A percentile compares a stretch with the other conserved stretches of the same genome.
Evolutionary conservation across 2,797 vertebrate genomes (phyloP).

Genomic region (Micromesistius poutassou): DNA sequence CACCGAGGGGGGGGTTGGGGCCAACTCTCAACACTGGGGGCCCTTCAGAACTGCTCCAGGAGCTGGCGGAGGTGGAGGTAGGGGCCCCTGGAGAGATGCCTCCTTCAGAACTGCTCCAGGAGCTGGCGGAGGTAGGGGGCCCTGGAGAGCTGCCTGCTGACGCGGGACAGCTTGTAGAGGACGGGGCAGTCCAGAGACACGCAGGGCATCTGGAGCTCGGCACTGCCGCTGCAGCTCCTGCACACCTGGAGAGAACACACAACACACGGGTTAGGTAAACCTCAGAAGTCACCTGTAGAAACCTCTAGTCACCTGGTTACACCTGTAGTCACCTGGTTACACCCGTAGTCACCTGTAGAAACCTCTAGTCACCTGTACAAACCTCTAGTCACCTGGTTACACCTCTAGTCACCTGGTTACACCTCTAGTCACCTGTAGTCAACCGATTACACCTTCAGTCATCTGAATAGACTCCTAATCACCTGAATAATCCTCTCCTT

Average conservation of each 20-base stretch:
- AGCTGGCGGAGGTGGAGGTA: conserved; percentile 95
- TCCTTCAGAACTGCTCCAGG: conserved; percentile 93
- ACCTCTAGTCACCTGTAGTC: no score
- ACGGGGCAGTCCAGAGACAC: conserved; percentile 91
- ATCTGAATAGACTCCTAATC: no score
- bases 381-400: no score
- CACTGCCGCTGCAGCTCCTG: conserved; percentile 85
- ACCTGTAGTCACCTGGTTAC: not conserved
- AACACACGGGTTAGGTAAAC: not conserved
- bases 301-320: no score
- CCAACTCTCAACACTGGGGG: no score
- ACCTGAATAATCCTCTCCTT: not conserved
- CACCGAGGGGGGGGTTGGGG: not conserved
- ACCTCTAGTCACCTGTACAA: not conserved
- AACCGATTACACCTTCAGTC: no score
- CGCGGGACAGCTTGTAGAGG: conserved; percentile 88
- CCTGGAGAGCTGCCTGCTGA: conserved; percentile 86
- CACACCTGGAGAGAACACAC: conserved; percentile 79
- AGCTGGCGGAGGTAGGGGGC: conserved; percentile 93
- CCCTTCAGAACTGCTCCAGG: conserved; percentile 94
- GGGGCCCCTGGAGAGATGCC: conserved; percentile 88
- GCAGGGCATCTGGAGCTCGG: conserved; percentile 85
- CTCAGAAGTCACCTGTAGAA: no score
- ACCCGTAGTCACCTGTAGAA: not conserved
- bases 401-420: not conserved